Conservation (phyloP, 2,797 vertebrate genomes). For the Echeneis naucrates region DNA sequence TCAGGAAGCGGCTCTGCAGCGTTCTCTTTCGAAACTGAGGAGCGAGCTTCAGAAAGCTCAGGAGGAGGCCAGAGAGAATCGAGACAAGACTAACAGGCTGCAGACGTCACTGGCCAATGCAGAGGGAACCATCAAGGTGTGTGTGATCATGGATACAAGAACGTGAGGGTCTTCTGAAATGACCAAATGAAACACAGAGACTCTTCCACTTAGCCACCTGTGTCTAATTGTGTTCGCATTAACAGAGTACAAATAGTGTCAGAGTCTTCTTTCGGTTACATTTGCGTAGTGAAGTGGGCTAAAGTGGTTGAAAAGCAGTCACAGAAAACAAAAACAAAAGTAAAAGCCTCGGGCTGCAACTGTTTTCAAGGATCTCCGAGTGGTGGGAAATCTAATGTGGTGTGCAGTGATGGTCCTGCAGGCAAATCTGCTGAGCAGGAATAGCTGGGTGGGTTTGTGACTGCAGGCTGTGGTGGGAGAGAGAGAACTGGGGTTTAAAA, state of each 20-base stretch:
- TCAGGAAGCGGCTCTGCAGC: constrained; percentile 92
- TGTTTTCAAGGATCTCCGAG: constrained; percentile 34
- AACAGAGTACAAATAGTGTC: neutral
- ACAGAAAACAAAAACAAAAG: constrained; percentile 41
- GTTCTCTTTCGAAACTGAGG: constrained; percentile 93
- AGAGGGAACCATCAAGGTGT: constrained; percentile 93
- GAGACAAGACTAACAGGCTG: constrained; percentile 94
- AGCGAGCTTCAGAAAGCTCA: constrained; percentile 95
- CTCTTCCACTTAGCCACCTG: too few species aligned
- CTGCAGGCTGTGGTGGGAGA: constrained; percentile 13
- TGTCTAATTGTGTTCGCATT: neutral
- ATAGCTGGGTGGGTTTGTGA: constrained; percentile 4
- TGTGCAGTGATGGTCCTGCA: constrained; percentile 47
- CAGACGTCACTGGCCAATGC: constrained; percentile 91
- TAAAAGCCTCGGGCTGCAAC: constrained; percentile 37
- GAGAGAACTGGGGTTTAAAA: constrained; percentile 1
- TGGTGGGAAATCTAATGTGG: constrained; percentile 44
- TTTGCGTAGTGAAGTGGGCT: constrained; percentile 25
- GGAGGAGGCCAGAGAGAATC: constrained; percentile 92
- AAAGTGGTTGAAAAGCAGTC: constrained; percentile 46
- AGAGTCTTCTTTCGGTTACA: constrained; percentile 2
- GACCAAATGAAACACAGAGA: too few species aligned
- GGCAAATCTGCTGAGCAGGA: constrained; percentile 24
- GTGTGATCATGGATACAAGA: neutral
- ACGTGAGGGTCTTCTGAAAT: constrained; percentile 1